Evolutionary conservation across 64 coral and sea anemone genomes (phyloP), one percentile per base, ranked within the genome.

Genomic region (Actinia equina): DNA sequence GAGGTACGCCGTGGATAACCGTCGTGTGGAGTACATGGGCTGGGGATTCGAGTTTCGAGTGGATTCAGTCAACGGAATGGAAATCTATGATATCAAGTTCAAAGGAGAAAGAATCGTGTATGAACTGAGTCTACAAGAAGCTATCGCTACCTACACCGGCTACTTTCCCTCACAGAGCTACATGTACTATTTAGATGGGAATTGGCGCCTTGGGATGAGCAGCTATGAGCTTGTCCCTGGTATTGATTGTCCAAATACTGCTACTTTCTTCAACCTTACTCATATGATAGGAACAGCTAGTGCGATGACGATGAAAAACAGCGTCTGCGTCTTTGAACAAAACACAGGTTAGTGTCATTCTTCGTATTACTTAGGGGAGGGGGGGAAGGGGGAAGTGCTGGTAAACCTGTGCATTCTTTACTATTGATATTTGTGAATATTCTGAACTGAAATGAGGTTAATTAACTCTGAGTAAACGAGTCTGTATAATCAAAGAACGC

Each of bases 21-120:
- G 89, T 19, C 93, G 88, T 37, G 59, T 94, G 11, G 79, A 94
- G 8, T 94, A 94, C 89, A 94, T 94, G 93, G 84, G 86, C 20
- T 94, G 93, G 93, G 82, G 56, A 57, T 94, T 94, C 57, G 79
- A 85, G 27, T 94, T 94, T 52, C 85, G 93, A 26, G 56, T 84
- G 19, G 85, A 88, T 25, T 83, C 93, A n/a, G 76, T 64, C 1
- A 54, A 84, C 41, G 93, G 93, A 57, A 87, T 94, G 22, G 87
- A 90, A 63, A 77, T 91, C n/a, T 94, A 86, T 71, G 93, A 94
- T 43, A 91, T 94, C 43, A 87, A 30, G 9, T 94, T 88, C 43
- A 91, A 91, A 25, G 89, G 82, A 44, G 80, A 91, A 1, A 82
- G 93, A 52, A 91, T 94, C 22, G 87, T 94, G 0, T 94, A 94